A percentile compares a stretch with the other conserved stretches of the same genome.
These are phyloP conservation scores for Pachydiplax longipennis DNA, from an alignment of 2,888 invertebrate genomes.

Conservation along the genomic window DNA sequence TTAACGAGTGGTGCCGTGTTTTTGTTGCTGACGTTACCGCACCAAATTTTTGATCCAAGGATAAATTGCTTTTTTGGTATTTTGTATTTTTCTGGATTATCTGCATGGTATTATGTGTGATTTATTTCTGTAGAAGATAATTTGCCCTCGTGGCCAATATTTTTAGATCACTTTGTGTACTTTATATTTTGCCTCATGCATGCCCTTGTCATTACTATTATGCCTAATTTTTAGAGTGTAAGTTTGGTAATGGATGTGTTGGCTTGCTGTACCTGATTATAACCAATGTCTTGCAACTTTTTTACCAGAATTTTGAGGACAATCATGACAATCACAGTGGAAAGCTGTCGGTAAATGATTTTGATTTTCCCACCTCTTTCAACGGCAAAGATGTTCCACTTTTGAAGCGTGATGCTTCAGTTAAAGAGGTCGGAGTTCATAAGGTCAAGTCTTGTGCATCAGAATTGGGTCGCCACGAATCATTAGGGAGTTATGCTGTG, in stretches of 20 bases:
- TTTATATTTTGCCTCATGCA: background rate
- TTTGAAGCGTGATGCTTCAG: slow-evolving; percentile 45
- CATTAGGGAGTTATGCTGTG: slow-evolving; percentile 14
- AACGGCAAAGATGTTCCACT: slow-evolving; percentile 49
- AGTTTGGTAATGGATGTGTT: slow-evolving; percentile 1
- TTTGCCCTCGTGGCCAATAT: too few relatives aligned
- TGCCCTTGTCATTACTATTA: background rate
- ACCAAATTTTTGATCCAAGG: background rate
- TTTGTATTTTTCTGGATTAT: background rate
- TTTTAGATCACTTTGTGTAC: too few relatives aligned
- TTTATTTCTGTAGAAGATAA: background rate
- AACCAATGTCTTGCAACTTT: slow-evolving; percentile 21
- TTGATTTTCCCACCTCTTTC: slow-evolving; percentile 46
- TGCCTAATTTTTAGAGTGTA: background rate
- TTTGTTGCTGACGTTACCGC: background rate
- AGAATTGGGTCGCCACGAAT: slow-evolving; percentile 20
- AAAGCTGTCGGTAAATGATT: slow-evolving; percentile 49
- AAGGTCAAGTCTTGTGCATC: slow-evolving; percentile 30
- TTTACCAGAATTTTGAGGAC: slow-evolving; percentile 47
- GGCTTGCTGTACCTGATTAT: background rate
- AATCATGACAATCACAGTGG: slow-evolving; percentile 46
- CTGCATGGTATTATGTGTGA: background rate
- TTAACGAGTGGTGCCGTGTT: background rate
- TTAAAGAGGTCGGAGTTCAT: slow-evolving; percentile 22
- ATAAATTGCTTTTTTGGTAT: background rate